A percentile compares a stretch with the other conserved stretches of the same genome.
These are phyloP conservation scores for Hippoglossus stenolepis DNA, from an alignment of 2,113 vertebrate species.

Conservation along the genomic window DNA sequence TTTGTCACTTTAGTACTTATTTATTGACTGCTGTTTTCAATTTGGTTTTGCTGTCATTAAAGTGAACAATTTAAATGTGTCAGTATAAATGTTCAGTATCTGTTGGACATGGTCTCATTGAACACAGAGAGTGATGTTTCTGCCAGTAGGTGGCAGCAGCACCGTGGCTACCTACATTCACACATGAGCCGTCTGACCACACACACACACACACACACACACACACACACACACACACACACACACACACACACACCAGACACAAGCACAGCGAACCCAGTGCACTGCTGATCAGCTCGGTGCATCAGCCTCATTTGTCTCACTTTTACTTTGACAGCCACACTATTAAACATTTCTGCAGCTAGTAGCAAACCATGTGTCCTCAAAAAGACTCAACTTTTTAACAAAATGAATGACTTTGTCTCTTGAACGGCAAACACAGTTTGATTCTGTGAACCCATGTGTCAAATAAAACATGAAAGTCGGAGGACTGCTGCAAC, in stretches of 20 bases:
- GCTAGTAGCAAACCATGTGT: neutral
- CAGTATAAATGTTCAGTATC: neutral
- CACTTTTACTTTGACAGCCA: constrained; percentile 23
- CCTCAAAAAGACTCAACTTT: neutral
- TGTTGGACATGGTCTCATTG: neutral
- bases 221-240: neutral
- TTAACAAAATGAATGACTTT: neutral
- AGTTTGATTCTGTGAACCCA: neutral
- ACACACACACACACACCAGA: constrained; percentile 1
- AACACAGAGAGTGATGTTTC: neutral
- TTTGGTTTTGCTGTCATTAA: no score
- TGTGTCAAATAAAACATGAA: no score
- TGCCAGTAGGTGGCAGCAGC: constrained; percentile 76
- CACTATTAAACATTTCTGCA: neutral
- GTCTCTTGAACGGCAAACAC: no score
- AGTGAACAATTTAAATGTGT: neutral
- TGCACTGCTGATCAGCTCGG: constrained; percentile 14
- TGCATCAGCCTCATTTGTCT: constrained; percentile 24
- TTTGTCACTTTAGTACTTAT: no score
- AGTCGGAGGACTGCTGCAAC: no score
- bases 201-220: neutral
- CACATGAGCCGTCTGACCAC: neutral
- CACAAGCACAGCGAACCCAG: constrained; percentile 1
- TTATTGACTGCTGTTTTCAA: no score
- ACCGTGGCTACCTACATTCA: constrained; percentile 15